These are phyloP conservation scores for Odontothrips loti DNA, from an alignment of 2,888 invertebrate species.

Conservation along the genomic window DNA sequence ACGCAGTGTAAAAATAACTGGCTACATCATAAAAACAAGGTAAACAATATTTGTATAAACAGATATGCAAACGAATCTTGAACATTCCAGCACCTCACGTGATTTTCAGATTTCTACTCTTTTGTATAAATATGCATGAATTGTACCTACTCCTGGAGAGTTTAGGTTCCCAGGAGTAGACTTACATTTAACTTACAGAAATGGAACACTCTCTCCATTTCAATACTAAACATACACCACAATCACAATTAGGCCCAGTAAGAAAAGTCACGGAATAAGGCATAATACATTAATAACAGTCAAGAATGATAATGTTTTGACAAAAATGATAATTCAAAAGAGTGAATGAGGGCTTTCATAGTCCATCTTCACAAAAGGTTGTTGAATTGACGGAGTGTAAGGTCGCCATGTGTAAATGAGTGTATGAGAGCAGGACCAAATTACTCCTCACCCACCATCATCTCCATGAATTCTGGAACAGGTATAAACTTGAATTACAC, in stretches of 20 bases:
- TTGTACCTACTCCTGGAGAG: not conserved
- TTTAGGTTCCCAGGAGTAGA: not conserved
- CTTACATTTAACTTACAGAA: slow-evolving; percentile 25
- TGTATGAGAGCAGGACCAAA: slow-evolving; percentile 3
- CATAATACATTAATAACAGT: slow-evolving; percentile 23
- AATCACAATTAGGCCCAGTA: slow-evolving; percentile 24
- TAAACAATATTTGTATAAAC: slow-evolving; percentile 25
- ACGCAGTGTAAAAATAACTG: slow-evolving; percentile 25
- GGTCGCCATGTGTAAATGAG: slow-evolving; percentile 8
- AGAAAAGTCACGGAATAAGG: slow-evolving; percentile 23
- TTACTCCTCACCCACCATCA: slow-evolving; percentile 78
- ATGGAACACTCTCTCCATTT: slow-evolving; percentile 15
- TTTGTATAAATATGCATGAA: not conserved
- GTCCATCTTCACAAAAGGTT: not conserved
- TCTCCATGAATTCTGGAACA: slow-evolving; percentile 89
- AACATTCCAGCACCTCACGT: not conserved
- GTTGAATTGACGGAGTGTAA: slow-evolving; percentile 9
- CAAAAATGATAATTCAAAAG: slow-evolving; percentile 8
- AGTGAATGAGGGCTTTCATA: slow-evolving; percentile 2
- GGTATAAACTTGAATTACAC: slow-evolving; percentile 41
- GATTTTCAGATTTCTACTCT: not conserved
- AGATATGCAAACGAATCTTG: slow-evolving; percentile 19
- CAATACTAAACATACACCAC: slow-evolving; percentile 25
- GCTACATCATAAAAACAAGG: slow-evolving; percentile 24
- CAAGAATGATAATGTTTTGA: slow-evolving; percentile 27